Conservation (phyloP, 2,113 vertebrate species). For the Castor canadensis region DNA sequence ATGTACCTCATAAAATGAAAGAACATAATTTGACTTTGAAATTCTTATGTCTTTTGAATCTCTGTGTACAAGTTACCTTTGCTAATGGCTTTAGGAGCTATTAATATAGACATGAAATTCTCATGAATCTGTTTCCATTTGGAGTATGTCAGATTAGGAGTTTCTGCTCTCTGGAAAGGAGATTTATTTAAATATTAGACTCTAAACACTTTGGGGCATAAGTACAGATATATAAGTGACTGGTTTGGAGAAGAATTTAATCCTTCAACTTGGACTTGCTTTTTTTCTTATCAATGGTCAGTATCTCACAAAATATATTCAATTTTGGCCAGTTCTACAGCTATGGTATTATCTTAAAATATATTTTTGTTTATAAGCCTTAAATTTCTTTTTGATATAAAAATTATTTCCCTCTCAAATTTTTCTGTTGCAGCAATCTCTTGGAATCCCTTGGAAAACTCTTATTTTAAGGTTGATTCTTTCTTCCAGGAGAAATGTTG, state of each 20-base stretch:
- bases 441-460: constrained; percentile 24
- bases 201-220: constrained; percentile 20
- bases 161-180: constrained; percentile 7
- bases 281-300: neutral
- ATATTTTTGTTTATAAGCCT: neutral
- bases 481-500: constrained; percentile 13
- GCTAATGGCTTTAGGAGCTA: neutral
- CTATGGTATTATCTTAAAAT: constrained; percentile 22
- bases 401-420: neutral
- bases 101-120: neutral
- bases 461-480: constrained; percentile 25
- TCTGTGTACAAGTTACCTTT: neutral
- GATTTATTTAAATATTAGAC: neutral
- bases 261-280: neutral
- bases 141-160: neutral
- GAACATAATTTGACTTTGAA: neutral
- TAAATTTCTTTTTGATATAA: constrained; percentile 16
- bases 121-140: neutral
- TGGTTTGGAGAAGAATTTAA: constrained; percentile 36
- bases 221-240: neutral
- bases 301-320: neutral
- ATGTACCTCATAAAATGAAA: neutral
- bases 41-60: constrained; percentile 32
- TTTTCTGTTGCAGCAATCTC: neutral
- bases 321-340: neutral